These are phyloP conservation scores for Papilio xuthus DNA, from an alignment of 1,140 invertebrate species.

Conservation along the genomic window DNA sequence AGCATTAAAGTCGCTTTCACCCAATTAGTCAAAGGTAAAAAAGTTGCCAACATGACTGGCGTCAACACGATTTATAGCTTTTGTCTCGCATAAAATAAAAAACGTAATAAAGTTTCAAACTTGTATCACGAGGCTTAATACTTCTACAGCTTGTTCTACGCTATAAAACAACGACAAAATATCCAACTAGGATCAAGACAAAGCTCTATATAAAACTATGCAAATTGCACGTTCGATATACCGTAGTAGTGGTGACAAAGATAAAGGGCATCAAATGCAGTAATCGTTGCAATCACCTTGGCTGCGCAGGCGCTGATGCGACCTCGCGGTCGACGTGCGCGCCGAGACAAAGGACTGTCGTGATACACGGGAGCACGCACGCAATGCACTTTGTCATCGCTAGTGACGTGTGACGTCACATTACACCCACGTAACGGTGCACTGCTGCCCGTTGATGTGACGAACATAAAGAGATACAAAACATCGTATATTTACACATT, in stretches of 20 bases:
- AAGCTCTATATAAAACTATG: background rate
- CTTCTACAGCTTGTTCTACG: background rate
- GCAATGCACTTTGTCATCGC: background rate
- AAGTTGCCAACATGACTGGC: constrained; percentile 20
- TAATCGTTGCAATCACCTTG: constrained; percentile 34
- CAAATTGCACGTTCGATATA: background rate
- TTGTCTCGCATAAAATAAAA: background rate
- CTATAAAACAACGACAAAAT: background rate
- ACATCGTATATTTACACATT: background rate
- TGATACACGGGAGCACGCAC: background rate
- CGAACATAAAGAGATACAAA: background rate
- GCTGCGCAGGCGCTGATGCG: background rate
- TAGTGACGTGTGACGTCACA: background rate
- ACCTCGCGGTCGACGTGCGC: constrained; percentile 13
- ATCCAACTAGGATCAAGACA: background rate
- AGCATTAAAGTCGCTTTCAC: constrained; percentile 32
- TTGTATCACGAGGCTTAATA: constrained; percentile 10
- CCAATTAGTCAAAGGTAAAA: constrained; percentile 35
- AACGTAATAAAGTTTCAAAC: constrained; percentile 16
- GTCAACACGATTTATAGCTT: constrained; percentile 24
- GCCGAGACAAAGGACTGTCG: constrained; percentile 25
- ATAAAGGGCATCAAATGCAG: constrained; percentile 33
- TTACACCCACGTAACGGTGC: constrained; percentile 4
- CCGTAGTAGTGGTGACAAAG: background rate
- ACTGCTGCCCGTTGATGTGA: background rate